Base-by-base conservation (phyloP, 2,113 vertebrate species). In the Jacana jacana region DNA sequence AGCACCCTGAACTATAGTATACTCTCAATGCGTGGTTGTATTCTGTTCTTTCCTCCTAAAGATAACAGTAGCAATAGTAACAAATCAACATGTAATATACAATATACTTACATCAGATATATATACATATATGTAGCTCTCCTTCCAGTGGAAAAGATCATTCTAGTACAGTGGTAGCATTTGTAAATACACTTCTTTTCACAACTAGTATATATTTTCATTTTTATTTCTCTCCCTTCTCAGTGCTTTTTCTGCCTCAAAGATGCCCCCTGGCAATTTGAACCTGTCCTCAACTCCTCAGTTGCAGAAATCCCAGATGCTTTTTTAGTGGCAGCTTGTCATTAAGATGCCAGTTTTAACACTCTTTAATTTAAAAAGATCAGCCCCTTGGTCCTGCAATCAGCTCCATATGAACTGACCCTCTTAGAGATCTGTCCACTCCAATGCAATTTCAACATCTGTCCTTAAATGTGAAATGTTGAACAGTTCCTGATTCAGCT, bases 341-440 rank as follows among this genome's bases (percentile, higher is more conserved):
- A 96, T 96, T 94, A 95, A 93, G 77, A 90, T 90, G 82, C 91
- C 90, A 91, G 60, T 93, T 96, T 89, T 95, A 96, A 90, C 89
- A 89, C 42, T 85, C 85, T 83, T 88, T 89, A 76, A 64, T 94
- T 96, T 96, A 90, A 86, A 88, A 88, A 95, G 88, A 94, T 96
- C 61, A 90, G n/a, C 73, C 86, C 65, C 66, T 92, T 81, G 23
- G 88, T 88, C 77, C 73, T 91, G 80, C 65, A 89, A 39, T 94
- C 92, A 93, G 69, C 77, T 94, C 35, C 37, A 8, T 91, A 82
- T 91, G 48, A 72, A 94, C 71, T 96, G 95, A 95, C 83, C 92
- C 77, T 91, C 91, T 95, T 77, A 79, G 48, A 86, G 83, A 71
- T 91, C 82, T 88, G 54, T 89, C 79, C 75, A 63, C 33, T 97